A percentile compares a stretch with the other conserved stretches of the same genome.
Evolutionary conservation across 2,888 invertebrate genomes (phyloP).

Genomic region (Hoplodrina ambigua): DNA sequence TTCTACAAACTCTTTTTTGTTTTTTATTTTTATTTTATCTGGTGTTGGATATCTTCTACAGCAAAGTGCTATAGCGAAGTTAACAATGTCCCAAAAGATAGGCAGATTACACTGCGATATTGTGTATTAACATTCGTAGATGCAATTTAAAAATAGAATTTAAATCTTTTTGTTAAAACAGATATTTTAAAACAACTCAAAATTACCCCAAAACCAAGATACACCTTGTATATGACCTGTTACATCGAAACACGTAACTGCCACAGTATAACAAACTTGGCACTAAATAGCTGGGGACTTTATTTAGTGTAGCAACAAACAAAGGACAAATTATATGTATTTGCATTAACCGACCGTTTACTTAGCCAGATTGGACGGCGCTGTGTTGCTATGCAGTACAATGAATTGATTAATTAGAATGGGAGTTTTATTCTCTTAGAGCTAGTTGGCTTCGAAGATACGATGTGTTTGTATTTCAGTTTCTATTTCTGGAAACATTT

Average conservation of each 20-base stretch:
- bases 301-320: constrained; percentile 32
- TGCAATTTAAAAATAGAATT: too few species aligned
- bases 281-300: constrained; percentile 33
- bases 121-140: too few species aligned
- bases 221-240: not conserved
- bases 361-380: constrained; percentile 53
- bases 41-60: too few species aligned
- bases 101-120: too few species aligned
- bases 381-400: constrained; percentile 24
- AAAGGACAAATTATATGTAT: constrained; percentile 47
- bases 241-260: not conserved
- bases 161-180: too few species aligned
- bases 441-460: not conserved
- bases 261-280: constrained; percentile 13
- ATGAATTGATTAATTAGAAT: constrained; percentile 46
- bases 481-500: too few species aligned
- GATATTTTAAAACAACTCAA: too few species aligned
- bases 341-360: constrained; percentile 56
- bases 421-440: constrained; percentile 21
- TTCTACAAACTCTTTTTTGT: too few species aligned
- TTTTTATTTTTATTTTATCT: too few species aligned
- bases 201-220: not conserved
- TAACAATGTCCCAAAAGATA: too few species aligned
- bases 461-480: not conserved
- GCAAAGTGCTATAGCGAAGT: too few species aligned